Base-by-base conservation (phyloP, 2,113 vertebrate genomes). In the Raphicerus campestris region DNA sequence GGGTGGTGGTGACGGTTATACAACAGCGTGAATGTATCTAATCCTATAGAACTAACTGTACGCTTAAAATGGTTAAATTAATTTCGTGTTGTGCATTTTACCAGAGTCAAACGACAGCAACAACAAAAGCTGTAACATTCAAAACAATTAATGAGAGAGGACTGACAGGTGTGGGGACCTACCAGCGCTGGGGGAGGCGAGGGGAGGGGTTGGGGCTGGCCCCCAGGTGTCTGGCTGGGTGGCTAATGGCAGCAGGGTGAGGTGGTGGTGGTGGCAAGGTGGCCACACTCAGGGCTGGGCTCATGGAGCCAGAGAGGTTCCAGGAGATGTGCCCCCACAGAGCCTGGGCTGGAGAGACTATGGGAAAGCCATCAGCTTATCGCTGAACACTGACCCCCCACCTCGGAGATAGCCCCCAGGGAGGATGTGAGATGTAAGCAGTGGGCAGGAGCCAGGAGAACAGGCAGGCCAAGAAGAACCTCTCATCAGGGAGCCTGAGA, bases 211-310 rank as follows among this genome's bases (percentile, higher is more conserved):
- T 4, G 2, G 3, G 86, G 86, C 61, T 51, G 14, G 19, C 39
- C 24, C n/a, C 13, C 85, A 30, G 53, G 39, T 6, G 39, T 30
- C 77, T 73, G 49, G 49, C 47, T 56, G 61, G 58, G 32, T 70
- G 49, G 7, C 42, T 32, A 49, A n/a, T 2, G 6, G 81, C 30
- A 53, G 53, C 10, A 1, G 8, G 39, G 58, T 6, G 82, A 47
- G 35, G 16, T 1, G 17, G 28, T 7, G 22, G 16, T 1, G 17
- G n/a, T 2, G 19, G 19, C 0, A 26, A 56, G 22, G 51, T 5
- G 0, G 32, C 58, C 8, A 6, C 1, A 1, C 24, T 42, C 73
- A 11, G 42, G 4, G n/a, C 10, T 70, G 86, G 6, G 78, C 28
- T 4, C 1, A 9, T 49, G 16, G 19, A 30, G 14, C 56, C 75